Conservation (phyloP, 2,113 vertebrate species). For the Cyanoliseus patagonus region DNA sequence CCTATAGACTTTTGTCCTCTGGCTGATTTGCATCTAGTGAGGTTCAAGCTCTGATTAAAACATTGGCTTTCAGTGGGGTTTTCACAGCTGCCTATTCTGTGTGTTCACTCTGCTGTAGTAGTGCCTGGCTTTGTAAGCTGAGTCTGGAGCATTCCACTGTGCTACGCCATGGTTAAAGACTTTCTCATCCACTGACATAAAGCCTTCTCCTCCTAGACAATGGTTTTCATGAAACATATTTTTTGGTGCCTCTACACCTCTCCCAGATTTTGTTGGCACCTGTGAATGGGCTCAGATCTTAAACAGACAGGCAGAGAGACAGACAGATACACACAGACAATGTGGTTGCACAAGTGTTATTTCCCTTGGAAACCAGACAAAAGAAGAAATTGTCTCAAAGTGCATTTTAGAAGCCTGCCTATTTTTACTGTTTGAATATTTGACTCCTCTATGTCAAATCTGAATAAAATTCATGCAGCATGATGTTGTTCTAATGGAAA, state of each 20-base stretch:
- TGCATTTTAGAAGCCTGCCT: not conserved
- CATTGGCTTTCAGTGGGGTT: not conserved
- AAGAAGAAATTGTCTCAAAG: constrained; percentile 21
- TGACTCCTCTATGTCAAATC: not conserved
- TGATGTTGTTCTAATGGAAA: not conserved
- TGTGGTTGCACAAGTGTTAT: not conserved
- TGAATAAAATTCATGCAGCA: not conserved
- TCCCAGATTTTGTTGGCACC: not conserved
- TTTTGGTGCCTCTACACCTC: not conserved
- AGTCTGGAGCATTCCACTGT: not conserved
- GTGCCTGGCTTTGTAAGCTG: not conserved
- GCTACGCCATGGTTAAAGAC: not conserved
- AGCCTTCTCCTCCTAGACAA: not conserved
- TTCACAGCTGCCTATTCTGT: not conserved
- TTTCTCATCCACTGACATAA: not conserved
- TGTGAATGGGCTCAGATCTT: not conserved
- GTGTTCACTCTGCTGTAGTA: not conserved
- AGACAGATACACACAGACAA: not conserved
- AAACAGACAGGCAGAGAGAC: not conserved
- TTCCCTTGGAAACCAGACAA: constrained; percentile 32
- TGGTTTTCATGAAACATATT: not conserved
- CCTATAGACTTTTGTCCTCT: not conserved
- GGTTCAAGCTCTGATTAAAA: not conserved
- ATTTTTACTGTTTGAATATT: not conserved
- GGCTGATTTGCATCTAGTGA: not conserved